Conservation (phyloP, 2,888 invertebrate species). For the Eulithis prunata region DNA sequence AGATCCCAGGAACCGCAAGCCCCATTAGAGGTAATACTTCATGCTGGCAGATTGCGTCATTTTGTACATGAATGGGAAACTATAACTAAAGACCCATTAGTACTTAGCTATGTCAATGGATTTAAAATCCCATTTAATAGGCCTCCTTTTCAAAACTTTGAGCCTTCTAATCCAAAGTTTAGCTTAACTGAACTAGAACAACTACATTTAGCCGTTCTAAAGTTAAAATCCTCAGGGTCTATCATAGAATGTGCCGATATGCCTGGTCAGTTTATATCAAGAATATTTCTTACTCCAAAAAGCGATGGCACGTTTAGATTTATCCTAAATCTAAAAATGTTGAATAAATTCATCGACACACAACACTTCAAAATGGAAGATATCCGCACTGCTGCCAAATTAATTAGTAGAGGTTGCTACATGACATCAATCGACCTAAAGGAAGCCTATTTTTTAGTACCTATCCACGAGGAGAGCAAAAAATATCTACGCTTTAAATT, state of each 20-base stretch:
- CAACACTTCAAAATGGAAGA: conserved; percentile 1
- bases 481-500: not conserved
- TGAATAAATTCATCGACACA: not conserved
- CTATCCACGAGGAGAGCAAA: not conserved
- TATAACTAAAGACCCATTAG: not conserved
- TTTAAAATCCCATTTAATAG: conserved; percentile 5
- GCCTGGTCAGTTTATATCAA: not conserved
- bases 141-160: not conserved
- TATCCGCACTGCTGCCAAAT: not conserved
- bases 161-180: conserved; percentile 2
- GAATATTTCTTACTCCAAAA: conserved; percentile 1
- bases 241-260: not conserved
- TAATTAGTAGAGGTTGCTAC: not conserved
- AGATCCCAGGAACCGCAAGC: too few species aligned
- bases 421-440: not conserved
- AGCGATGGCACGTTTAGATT: conserved; percentile 1
- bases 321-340: conserved; percentile 2
- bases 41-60: conserved; percentile 5
- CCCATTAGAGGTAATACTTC: not conserved
- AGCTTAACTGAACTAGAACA: not conserved
- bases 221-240: not conserved
- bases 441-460: conserved; percentile 1
- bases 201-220: too few species aligned
- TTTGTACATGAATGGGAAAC: not conserved
- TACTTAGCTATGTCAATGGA: conserved; percentile 3